These are phyloP conservation scores for Agrilus mali DNA, from an alignment of 2,888 invertebrate genomes.

Conservation along the genomic window DNA sequence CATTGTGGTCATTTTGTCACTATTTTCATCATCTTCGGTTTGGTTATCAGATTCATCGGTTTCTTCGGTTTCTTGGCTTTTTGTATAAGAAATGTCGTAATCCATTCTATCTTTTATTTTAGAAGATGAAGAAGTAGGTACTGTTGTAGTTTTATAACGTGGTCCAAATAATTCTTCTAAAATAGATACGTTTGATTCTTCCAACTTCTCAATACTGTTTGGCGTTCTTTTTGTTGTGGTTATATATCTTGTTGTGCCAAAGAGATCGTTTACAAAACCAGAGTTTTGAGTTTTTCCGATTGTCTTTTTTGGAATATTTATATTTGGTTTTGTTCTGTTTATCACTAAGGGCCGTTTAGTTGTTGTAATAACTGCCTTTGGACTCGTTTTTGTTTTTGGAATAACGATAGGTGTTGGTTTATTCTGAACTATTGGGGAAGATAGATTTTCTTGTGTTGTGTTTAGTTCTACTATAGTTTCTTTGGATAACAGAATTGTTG, in stretches of 20 bases:
- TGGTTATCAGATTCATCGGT: background rate
- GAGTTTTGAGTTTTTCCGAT: too few relatives aligned
- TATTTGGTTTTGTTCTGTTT: too few relatives aligned
- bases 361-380: too few relatives aligned
- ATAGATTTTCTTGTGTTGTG: too few relatives aligned
- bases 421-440: too few relatives aligned
- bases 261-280: too few relatives aligned
- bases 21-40: background rate
- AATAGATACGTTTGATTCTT: background rate
- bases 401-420: background rate
- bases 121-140: conserved; percentile 2
- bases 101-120: conserved; percentile 21
- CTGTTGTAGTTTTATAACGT: background rate
- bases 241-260: background rate
- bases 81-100: background rate
- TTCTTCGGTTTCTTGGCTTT: conserved; percentile 1
- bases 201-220: background rate
- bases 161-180: background rate
- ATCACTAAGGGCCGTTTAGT: too few relatives aligned
- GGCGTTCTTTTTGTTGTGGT: conserved; percentile 3
- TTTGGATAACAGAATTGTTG: background rate
- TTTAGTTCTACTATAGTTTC: too few relatives aligned
- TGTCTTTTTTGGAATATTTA: too few relatives aligned
- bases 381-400: background rate
- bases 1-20: conserved; percentile 3